phyloP scores from a whole-genome alignment of 2,888 invertebrate species.

The Oligia latruncula region DNA sequence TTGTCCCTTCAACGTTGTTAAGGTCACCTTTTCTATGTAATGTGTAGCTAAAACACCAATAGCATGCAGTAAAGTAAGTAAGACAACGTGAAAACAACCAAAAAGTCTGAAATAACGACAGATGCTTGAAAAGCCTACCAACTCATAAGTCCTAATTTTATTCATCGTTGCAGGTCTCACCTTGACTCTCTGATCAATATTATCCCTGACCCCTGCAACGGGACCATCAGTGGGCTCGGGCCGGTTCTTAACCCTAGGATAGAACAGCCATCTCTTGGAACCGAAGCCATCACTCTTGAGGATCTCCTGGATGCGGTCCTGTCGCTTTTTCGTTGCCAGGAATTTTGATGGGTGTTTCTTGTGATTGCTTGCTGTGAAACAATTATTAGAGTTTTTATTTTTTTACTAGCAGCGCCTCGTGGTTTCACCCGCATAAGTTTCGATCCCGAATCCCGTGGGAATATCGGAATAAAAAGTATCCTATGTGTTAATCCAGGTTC shows the following conservation, averaged over 20 bases:
- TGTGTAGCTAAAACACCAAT: background rate
- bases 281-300: constrained; percentile 85
- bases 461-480: background rate
- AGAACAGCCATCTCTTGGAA: constrained; percentile 85
- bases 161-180: constrained; percentile 17
- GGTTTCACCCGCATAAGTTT: background rate
- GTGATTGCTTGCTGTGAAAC: constrained; percentile 80
- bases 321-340: constrained; percentile 83
- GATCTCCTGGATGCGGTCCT: constrained; percentile 82
- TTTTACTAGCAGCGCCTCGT: background rate
- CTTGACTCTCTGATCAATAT: constrained; percentile 83
- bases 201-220: constrained; percentile 71
- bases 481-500: too few species aligned
- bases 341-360: constrained; percentile 82
- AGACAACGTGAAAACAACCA: background rate
- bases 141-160: too few species aligned
- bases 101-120: background rate
- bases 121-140: background rate
- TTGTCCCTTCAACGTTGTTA: too few species aligned
- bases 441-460: background rate
- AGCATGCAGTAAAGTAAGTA: background rate
- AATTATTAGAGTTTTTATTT: background rate
- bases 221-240: constrained; percentile 58
- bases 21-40: too few species aligned
- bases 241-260: constrained; percentile 74